A percentile compares a stretch with the other conserved stretches of the same genome.
Conservation (phyloP, 2,113 vertebrate species). For the Mustela nigripes region DNA sequence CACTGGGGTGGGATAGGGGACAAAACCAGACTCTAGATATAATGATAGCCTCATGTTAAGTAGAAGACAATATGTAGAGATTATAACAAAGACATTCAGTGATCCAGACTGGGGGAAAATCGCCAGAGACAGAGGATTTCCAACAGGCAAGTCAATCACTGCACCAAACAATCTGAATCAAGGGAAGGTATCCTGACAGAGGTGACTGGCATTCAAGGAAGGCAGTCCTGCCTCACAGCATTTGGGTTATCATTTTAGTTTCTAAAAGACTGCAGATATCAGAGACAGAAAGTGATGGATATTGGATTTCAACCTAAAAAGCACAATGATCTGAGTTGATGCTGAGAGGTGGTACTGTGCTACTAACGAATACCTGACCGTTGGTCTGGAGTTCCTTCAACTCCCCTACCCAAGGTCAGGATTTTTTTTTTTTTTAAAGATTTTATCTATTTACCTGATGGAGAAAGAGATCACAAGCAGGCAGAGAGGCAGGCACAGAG, state of each 20-base stretch:
- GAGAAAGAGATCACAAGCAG: no score
- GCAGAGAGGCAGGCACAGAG: no score
- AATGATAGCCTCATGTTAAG: neutral
- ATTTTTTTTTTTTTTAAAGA: neutral
- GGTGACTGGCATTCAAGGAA: neutral
- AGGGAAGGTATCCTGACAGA: neutral
- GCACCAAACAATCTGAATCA: neutral
- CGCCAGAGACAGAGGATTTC: neutral
- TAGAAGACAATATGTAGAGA: neutral
- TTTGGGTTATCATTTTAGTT: neutral
- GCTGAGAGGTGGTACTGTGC: neutral
- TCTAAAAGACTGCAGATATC: neutral
- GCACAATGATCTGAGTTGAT: neutral
- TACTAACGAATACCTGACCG: neutral
- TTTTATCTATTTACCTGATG: no score
- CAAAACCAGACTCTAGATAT: neutral
- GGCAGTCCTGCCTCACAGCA: no score
- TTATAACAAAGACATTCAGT: neutral
- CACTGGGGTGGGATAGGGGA: neutral
- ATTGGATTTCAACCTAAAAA: neutral
- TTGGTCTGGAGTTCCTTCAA: neutral
- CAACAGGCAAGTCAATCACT: neutral
- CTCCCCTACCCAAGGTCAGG: neutral
- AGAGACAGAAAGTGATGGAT: neutral
- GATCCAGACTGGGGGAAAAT: neutral